These are phyloP conservation scores for Chironomus tepperi DNA, from an alignment of 1,140 invertebrate species.

Conservation along the genomic window DNA sequence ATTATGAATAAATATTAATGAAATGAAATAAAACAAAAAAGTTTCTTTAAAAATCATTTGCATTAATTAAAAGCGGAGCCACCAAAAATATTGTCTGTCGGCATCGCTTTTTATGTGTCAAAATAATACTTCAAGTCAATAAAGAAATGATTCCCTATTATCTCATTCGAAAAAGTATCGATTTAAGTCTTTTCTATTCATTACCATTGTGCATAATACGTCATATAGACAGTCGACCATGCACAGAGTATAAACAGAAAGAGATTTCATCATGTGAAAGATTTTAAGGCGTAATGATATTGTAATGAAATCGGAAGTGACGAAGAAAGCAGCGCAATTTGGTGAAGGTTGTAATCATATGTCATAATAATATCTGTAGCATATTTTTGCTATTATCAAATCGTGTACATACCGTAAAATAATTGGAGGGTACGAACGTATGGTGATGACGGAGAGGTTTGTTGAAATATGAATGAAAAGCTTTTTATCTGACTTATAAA, in stretches of 20 bases:
- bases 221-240: too few species aligned
- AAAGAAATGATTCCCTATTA: conserved; percentile 4
- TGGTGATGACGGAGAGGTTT: too few species aligned
- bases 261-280: neutral
- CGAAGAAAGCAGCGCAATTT: neutral
- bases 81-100: neutral
- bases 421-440: too few species aligned
- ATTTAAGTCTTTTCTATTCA: neutral
- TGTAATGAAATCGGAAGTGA: conserved; percentile 13
- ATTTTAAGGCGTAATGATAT: conserved; percentile 9
- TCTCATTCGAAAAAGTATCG: neutral
- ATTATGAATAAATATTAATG: too few species aligned
- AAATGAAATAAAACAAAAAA: too few species aligned
- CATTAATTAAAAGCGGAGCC: conserved; percentile 6
- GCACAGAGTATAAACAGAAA: neutral
- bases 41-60: neutral
- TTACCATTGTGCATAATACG: too few species aligned
- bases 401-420: too few species aligned
- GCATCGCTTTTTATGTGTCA: neutral
- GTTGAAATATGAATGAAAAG: too few species aligned
- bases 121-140: neutral
- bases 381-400: neutral
- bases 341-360: neutral
- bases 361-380: conserved; percentile 9
- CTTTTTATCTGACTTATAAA: too few species aligned